phyloP scores from a whole-genome alignment of 2,113 vertebrate species.

The Dicerorhinus sumatrensis region DNA sequence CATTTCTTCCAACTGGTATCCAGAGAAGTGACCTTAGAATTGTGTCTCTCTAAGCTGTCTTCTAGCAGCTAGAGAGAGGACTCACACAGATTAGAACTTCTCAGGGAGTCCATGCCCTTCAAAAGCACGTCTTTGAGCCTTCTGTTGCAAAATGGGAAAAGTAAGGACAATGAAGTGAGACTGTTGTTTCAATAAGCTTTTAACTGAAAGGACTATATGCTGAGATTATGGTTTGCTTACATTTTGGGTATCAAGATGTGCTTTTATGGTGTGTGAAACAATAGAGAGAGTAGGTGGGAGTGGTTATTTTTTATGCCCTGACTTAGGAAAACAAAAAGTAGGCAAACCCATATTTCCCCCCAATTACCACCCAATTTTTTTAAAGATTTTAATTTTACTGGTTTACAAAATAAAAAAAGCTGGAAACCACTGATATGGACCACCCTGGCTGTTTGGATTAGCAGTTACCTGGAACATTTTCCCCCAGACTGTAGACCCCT shows the following conservation, averaged over 20 bases:
- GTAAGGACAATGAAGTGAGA: background rate
- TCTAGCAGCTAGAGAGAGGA: too few relatives aligned
- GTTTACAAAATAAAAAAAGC: conserved; percentile 16
- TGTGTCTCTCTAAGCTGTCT: background rate
- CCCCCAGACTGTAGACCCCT: background rate
- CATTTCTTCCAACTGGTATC: background rate
- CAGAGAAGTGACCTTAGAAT: background rate
- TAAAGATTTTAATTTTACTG: background rate
- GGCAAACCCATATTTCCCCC: background rate
- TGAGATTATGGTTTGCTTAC: background rate
- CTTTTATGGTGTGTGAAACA: background rate
- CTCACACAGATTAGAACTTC: background rate
- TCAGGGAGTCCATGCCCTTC: background rate
- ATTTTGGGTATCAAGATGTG: background rate
- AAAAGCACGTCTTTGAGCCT: background rate
- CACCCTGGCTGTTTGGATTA: conserved; percentile 70
- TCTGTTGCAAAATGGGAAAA: background rate
- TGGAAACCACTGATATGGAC: conserved; percentile 55
- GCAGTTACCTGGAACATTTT: conserved; percentile 67
- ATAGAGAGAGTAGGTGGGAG: background rate
- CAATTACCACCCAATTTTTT: background rate
- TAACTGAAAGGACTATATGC: background rate
- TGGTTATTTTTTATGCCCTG: background rate
- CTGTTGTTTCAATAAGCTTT: background rate
- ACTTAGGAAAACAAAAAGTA: conserved; percentile 46